phyloP scores from a whole-genome alignment of 2,797 vertebrate genomes.

The Schizopygopsis pylzovi region DNA sequence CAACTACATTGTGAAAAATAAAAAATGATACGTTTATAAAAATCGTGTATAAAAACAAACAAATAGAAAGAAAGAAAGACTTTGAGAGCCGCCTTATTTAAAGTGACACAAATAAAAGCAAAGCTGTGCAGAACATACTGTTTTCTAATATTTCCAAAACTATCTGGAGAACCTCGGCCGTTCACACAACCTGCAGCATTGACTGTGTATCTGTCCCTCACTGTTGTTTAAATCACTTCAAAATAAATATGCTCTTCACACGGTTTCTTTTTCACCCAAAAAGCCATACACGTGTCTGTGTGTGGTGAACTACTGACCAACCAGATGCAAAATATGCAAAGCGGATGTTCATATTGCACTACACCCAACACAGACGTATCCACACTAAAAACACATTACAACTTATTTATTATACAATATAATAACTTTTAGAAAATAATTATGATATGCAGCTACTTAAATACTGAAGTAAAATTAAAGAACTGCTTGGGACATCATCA shows the following conservation, averaged over 20 bases:
- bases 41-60: not conserved
- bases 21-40: not conserved
- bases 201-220: not conserved
- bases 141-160: not conserved
- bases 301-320: not conserved
- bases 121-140: not conserved
- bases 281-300: not conserved
- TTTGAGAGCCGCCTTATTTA: not conserved
- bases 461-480: not conserved
- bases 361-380: not conserved
- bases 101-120: not conserved
- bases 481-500: not conserved
- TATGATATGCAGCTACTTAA: not conserved
- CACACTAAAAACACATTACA: not conserved
- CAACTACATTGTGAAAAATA: not conserved
- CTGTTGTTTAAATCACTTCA: not conserved
- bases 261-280: not conserved
- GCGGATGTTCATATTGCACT: not conserved
- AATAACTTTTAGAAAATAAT: not conserved
- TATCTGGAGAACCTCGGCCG: not conserved
- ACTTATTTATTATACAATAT: not conserved
- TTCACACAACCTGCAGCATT: not conserved
- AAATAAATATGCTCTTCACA: not conserved
- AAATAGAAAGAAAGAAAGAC: not conserved
- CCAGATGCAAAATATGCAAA: constrained; percentile 45